Evolutionary conservation across 53 echinoderm and acorn worm genomes (phyloP).

Genomic region (Temnopleurus reevesii): DNA sequence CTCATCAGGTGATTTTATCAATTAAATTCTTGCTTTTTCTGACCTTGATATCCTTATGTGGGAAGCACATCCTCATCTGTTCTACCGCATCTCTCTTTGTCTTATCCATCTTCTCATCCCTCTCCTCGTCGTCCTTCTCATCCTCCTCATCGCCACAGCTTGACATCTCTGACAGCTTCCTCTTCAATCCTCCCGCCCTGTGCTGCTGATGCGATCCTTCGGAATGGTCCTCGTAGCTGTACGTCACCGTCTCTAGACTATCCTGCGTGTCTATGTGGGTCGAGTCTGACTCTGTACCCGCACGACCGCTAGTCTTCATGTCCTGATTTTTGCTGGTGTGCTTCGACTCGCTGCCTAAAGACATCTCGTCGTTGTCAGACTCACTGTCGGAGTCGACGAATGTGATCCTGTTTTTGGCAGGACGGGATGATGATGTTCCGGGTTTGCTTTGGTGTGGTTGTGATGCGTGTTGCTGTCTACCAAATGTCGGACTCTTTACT

Average conservation of each 20-base stretch:
- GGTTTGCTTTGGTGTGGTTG: neutral
- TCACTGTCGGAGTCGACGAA: constrained; percentile 31
- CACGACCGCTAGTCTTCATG: neutral
- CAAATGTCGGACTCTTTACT: constrained; percentile 43
- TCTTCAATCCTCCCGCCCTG: constrained; percentile 50
- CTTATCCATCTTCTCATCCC: neutral
- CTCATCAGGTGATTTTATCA: too few relatives aligned
- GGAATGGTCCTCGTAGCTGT: constrained; percentile 28
- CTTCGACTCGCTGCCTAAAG: neutral
- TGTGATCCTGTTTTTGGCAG: neutral
- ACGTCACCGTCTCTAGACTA: constrained; percentile 43
- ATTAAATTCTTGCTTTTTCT: too few relatives aligned
- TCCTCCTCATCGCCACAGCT: constrained; percentile 41
- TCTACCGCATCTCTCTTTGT: constrained; percentile 44
- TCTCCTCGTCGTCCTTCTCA: neutral
- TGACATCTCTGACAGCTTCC: constrained; percentile 63
- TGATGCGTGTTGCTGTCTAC: neutral
- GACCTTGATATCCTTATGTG: constrained; percentile 56
- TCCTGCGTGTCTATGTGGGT: constrained; percentile 40
- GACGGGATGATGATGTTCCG: neutral
- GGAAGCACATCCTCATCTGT: constrained; percentile 64
- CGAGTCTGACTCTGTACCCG: constrained; percentile 31
- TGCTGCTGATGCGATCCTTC: constrained; percentile 31
- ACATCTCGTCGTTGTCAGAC: too few relatives aligned
- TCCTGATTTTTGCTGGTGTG: neutral